Percentiles rank a stretch among this genome's conserved stretches.
Conservation (phyloP, 2,797 vertebrate genomes). For the Poeciliopsis infans region DNA sequence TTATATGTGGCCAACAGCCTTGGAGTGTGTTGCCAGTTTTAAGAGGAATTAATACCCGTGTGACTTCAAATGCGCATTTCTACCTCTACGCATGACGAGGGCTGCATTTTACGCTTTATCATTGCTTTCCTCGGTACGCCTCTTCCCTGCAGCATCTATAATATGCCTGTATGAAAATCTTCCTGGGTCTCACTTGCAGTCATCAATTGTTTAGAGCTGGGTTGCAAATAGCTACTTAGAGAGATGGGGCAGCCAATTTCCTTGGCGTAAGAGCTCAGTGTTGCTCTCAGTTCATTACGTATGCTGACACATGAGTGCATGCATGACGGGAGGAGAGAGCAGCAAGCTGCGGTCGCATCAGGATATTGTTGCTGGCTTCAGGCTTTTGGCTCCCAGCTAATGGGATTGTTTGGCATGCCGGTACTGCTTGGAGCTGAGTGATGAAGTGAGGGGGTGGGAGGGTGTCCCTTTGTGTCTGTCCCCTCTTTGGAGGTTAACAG, state of each 20-base stretch:
- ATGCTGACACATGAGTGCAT: slow-evolving; percentile 72
- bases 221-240: slow-evolving; percentile 75
- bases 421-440: slow-evolving; percentile 68
- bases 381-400: slow-evolving; percentile 63
- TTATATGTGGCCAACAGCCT: slow-evolving; percentile 52
- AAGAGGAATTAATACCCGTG: slow-evolving; percentile 50
- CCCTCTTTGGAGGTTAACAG: slow-evolving; percentile 74
- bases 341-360: slow-evolving; percentile 55
- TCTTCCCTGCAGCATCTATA: slow-evolving; percentile 48
- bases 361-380: slow-evolving; percentile 45
- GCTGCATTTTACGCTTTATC: slow-evolving; percentile 62
- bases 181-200: slow-evolving; percentile 59
- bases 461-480: slow-evolving; percentile 67
- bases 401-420: slow-evolving; percentile 79
- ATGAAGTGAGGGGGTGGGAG: slow-evolving; percentile 60
- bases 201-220: slow-evolving; percentile 76
- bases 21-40: slow-evolving; percentile 49
- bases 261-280: slow-evolving; percentile 69
- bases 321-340: slow-evolving; percentile 55
- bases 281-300: slow-evolving; percentile 66
- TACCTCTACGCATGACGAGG: slow-evolving; percentile 49
- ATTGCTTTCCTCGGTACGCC: slow-evolving; percentile 25
- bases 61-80: slow-evolving; percentile 45
- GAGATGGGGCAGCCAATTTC: slow-evolving; percentile 59
- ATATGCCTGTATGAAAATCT: slow-evolving; percentile 53